phyloP scores from a whole-genome alignment of 2,888 invertebrate genomes.

The Drosophila prostipennis region DNA sequence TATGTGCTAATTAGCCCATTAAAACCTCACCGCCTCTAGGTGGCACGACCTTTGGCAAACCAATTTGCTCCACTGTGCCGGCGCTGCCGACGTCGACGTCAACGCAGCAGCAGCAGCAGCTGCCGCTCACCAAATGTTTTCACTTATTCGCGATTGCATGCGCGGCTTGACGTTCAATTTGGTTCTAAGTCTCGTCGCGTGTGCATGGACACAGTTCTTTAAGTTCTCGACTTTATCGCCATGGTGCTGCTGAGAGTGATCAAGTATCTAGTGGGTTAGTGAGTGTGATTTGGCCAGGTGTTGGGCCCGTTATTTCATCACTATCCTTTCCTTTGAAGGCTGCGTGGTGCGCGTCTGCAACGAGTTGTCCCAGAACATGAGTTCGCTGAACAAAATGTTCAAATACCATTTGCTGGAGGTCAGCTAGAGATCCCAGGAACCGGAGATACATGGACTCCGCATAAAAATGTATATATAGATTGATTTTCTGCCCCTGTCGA shows the following conservation, averaged over 20 bases:
- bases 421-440: slow-evolving; percentile 38
- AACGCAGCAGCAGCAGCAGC: slow-evolving; percentile 9
- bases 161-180: slow-evolving; percentile 76
- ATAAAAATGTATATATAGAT: slow-evolving; percentile 2
- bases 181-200: slow-evolving; percentile 78
- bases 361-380: slow-evolving; percentile 74
- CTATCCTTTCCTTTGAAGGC: slow-evolving; percentile 53
- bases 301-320: slow-evolving; percentile 2
- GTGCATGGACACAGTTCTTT: slow-evolving; percentile 64
- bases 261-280: slow-evolving; percentile 82
- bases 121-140: slow-evolving; percentile 47
- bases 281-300: slow-evolving; percentile 14
- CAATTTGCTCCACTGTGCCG: slow-evolving; percentile 55
- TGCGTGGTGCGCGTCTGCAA: slow-evolving; percentile 73
- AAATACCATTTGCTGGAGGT: slow-evolving; percentile 71
- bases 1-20: slow-evolving; percentile 4
- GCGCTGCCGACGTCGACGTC: slow-evolving; percentile 25
- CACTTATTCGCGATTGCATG: slow-evolving; percentile 65
- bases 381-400: slow-evolving; percentile 73
- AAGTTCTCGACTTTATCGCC: slow-evolving; percentile 12
- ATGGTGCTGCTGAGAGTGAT: slow-evolving; percentile 81
- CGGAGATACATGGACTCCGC: not conserved
- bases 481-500: slow-evolving; percentile 27
- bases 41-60: slow-evolving; percentile 3
- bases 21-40: not conserved